Evolutionary conservation across 2,888 invertebrate species (phyloP).

Genomic region (Mythimna ferrago): DNA sequence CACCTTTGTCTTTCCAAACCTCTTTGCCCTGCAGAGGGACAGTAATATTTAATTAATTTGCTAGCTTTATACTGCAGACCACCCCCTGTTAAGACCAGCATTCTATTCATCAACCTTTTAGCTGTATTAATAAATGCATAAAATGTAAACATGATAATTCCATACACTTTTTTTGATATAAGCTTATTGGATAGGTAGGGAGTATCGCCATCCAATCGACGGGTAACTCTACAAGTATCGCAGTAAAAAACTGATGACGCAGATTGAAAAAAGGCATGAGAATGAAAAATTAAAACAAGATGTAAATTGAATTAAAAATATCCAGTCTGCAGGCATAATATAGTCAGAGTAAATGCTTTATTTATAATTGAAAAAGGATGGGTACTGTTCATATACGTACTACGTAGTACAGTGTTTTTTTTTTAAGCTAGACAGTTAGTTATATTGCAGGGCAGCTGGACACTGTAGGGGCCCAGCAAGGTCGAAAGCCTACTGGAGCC

Average conservation of each 20-base stretch:
- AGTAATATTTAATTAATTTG: no score
- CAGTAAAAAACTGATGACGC: conserved; percentile 10
- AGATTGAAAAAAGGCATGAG: conserved; percentile 10
- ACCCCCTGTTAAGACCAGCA: no score
- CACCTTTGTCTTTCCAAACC: no score
- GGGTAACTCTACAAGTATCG: conserved; percentile 5
- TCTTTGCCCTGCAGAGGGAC: no score
- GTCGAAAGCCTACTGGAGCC: no score
- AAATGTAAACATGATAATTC: not conserved
- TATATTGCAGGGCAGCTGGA: no score
- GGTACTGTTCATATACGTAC: no score
- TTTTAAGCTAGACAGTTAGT: no score
- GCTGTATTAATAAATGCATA: conserved; percentile 12
- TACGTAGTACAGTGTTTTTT: no score
- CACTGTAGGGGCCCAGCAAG: no score
- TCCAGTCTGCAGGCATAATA: not conserved
- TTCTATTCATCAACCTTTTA: not conserved
- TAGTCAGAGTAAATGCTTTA: not conserved
- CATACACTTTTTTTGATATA: not conserved
- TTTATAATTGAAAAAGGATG: not conserved
- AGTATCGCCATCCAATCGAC: conserved; percentile 1
- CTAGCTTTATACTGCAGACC: no score
- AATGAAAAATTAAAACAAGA: not conserved
- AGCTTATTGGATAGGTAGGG: conserved; percentile 7
- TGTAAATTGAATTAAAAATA: not conserved